phyloP scores from a whole-genome alignment of 2,113 vertebrate species.

The Anhinga rufa region DNA sequence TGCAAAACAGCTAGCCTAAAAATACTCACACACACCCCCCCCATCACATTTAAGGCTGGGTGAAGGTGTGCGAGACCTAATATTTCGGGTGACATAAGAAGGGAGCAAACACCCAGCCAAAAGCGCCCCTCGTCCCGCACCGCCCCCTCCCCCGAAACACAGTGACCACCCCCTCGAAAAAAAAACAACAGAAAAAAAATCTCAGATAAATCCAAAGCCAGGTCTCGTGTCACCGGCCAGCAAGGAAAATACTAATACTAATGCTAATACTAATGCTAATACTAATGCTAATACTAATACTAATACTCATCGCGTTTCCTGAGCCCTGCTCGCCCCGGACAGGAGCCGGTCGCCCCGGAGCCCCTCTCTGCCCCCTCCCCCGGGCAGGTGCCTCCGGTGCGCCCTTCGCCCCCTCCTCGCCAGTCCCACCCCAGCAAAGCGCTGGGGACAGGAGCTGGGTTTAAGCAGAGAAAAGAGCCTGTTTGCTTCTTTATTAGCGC shows the following conservation, averaged over 20 bases:
- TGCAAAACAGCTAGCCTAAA: background rate
- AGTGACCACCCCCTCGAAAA: background rate
- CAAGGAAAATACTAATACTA: no score
- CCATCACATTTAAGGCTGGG: background rate
- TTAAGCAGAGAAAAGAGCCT: background rate
- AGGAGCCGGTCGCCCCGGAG: background rate
- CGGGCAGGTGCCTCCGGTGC: conserved; percentile 2
- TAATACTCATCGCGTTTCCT: no score
- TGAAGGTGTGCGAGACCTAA: background rate
- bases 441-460: background rate
- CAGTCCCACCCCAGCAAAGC: background rate
- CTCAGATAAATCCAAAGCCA: background rate
- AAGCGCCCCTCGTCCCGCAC: background rate
- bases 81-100: background rate
- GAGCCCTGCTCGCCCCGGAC: background rate
- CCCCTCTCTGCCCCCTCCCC: background rate
- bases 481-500: conserved; percentile 40
- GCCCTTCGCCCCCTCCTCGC: background rate
- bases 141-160: background rate
- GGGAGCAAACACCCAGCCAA: no score
- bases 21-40: background rate
- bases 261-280: no score
- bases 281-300: no score
- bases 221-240: background rate
- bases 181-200: background rate